Percentiles rank a stretch among this genome's conserved stretches.
Evolutionary conservation across 2,888 invertebrate species (phyloP).

Genomic region (Hypomecis punctinalis): DNA sequence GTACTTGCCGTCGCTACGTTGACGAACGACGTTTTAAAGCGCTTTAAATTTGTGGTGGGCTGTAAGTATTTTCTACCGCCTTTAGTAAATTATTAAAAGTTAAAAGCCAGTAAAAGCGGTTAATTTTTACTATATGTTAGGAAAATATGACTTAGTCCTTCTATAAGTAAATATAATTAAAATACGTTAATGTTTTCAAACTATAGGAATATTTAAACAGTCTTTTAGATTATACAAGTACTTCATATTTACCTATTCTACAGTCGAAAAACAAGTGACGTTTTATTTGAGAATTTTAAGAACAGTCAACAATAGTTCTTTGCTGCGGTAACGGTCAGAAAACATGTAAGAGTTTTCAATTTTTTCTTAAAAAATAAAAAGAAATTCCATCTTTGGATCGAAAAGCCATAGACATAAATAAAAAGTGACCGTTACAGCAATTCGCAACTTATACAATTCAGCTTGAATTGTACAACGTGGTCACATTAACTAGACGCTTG

Average conservation of each 20-base stretch:
- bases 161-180: neutral
- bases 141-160: conserved; percentile 7
- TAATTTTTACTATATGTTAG: conserved; percentile 14
- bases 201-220: too few relatives aligned
- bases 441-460: neutral
- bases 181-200: too few relatives aligned
- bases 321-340: neutral
- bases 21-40: too few relatives aligned
- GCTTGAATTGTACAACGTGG: neutral
- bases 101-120: neutral
- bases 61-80: conserved; percentile 17
- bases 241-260: neutral
- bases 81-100: conserved; percentile 10
- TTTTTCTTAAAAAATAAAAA: too few relatives aligned
- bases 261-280: neutral
- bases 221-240: neutral
- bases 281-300: neutral
- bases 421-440: too few relatives aligned
- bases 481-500: too few relatives aligned
- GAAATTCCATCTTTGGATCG: too few relatives aligned
- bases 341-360: neutral
- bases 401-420: too few relatives aligned
- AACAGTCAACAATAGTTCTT: neutral
- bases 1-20: too few relatives aligned
- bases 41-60: neutral